Evolutionary conservation across 2,888 invertebrate species (phyloP).

Genomic region (Tetragonisca angustula): DNA sequence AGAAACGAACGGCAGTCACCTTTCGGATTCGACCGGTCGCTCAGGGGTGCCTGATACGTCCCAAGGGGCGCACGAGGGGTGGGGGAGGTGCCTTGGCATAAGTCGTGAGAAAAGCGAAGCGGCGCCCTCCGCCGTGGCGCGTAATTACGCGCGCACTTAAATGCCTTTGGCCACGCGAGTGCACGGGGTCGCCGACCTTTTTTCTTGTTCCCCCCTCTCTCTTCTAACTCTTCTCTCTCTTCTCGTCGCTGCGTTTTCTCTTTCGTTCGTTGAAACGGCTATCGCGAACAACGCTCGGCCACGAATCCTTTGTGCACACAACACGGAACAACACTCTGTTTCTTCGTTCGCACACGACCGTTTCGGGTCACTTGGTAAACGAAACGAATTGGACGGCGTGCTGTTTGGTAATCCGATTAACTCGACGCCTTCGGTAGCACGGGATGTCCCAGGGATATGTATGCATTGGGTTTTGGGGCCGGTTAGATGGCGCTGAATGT

Average conservation of each 20-base stretch:
- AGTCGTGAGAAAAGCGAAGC: constrained; percentile 67
- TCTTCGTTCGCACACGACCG: not conserved
- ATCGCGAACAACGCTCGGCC: constrained; percentile 14
- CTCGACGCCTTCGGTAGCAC: not conserved
- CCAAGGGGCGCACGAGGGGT: constrained; percentile 20
- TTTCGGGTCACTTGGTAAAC: constrained; percentile 13
- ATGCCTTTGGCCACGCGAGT: constrained; percentile 66
- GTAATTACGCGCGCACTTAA: constrained; percentile 68
- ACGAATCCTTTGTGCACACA: not conserved
- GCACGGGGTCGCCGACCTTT: constrained; percentile 46
- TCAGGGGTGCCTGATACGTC: constrained; percentile 28
- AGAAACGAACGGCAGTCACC: not conserved
- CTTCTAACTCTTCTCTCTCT: no score
- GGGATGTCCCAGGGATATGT: not conserved
- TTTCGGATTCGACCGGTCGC: constrained; percentile 30
- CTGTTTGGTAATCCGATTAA: constrained; percentile 15
- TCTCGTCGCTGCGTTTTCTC: no score
- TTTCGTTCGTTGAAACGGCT: constrained; percentile 37
- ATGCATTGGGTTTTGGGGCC: no score
- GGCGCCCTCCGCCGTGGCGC: constrained; percentile 61
- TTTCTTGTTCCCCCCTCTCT: not conserved
- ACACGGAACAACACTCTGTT: constrained; percentile 1
- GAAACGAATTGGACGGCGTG: constrained; percentile 20
- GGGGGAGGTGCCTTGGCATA: constrained; percentile 18
- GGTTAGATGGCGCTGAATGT: no score